These are phyloP conservation scores for Camponotus vicinus DNA, from an alignment of 1,140 invertebrate genomes.

Conservation along the genomic window DNA sequence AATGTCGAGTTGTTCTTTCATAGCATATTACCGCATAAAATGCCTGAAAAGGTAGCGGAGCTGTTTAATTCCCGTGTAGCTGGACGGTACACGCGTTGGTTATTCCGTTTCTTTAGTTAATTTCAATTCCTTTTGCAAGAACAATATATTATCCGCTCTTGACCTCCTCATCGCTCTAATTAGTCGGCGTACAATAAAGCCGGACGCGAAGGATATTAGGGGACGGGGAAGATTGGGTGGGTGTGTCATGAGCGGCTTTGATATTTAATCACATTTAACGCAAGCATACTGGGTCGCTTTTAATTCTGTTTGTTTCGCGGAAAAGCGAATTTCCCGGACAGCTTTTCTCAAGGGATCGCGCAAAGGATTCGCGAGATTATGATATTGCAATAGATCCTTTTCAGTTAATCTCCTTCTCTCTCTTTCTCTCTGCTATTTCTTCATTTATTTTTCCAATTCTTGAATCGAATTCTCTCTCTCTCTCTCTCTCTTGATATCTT, in stretches of 20 bases:
- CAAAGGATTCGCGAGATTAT: slow-evolving; percentile 65
- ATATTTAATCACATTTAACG: slow-evolving; percentile 85
- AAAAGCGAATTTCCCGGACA: slow-evolving; percentile 66
- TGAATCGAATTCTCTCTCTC: neutral
- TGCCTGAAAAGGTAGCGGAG: slow-evolving; percentile 19
- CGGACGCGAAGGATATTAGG: slow-evolving; percentile 59
- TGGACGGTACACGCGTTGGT: neutral
- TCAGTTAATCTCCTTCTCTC: slow-evolving; percentile 32
- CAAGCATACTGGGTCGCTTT: slow-evolving; percentile 76
- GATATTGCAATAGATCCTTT: slow-evolving; percentile 34
- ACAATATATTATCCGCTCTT: slow-evolving; percentile 77
- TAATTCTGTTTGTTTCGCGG: slow-evolving; percentile 83
- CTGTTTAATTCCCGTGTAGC: slow-evolving; percentile 24
- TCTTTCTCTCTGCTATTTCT: neutral
- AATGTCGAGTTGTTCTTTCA: neutral
- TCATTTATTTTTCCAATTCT: neutral
- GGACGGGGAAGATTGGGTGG: neutral
- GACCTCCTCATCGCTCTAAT: slow-evolving; percentile 77
- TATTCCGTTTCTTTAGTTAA: slow-evolving; percentile 47
- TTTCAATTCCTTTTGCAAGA: slow-evolving; percentile 34
- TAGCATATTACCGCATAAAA: slow-evolving; percentile 22
- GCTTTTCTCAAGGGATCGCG: slow-evolving; percentile 52
- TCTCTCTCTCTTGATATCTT: no score
- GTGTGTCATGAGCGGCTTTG: slow-evolving; percentile 77
- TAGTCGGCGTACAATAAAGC: slow-evolving; percentile 80